Conservation (phyloP, 2,113 vertebrate species). For the Nematolebias whitei region DNA sequence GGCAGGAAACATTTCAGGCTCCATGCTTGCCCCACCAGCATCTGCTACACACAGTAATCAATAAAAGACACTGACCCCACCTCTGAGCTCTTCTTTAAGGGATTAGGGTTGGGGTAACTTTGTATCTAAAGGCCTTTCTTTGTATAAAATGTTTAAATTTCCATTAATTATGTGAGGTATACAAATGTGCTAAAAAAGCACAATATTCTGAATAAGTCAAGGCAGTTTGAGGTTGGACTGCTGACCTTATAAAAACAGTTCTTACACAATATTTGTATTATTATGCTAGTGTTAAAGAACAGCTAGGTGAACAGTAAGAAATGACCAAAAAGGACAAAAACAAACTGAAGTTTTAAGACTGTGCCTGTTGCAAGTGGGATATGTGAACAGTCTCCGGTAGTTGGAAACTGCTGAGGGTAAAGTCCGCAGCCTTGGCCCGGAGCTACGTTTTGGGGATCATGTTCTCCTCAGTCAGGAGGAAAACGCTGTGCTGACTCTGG, state of each 20-base stretch:
- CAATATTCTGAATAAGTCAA: too few relatives aligned
- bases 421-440: constrained; percentile 56
- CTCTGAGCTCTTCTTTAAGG: constrained; percentile 11
- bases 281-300: not conserved
- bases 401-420: constrained; percentile 48
- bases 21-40: constrained; percentile 18
- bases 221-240: too few relatives aligned
- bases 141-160: not conserved
- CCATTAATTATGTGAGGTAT: not conserved
- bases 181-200: too few relatives aligned
- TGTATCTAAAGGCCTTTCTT: not conserved
- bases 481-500: constrained; percentile 59
- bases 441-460: constrained; percentile 57
- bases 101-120: not conserved
- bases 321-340: too few relatives aligned
- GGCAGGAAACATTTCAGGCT: constrained; percentile 47
- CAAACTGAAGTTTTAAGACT: not conserved
- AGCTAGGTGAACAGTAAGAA: not conserved
- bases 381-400: too few relatives aligned
- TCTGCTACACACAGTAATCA: constrained; percentile 53
- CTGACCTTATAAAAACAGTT: not conserved
- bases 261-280: too few relatives aligned
- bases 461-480: constrained; percentile 72
- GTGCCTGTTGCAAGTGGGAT: not conserved
- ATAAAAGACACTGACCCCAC: constrained; percentile 20